These are phyloP conservation scores for Micrasema minimum DNA, from an alignment of 1,140 invertebrate species.

Conservation along the genomic window DNA sequence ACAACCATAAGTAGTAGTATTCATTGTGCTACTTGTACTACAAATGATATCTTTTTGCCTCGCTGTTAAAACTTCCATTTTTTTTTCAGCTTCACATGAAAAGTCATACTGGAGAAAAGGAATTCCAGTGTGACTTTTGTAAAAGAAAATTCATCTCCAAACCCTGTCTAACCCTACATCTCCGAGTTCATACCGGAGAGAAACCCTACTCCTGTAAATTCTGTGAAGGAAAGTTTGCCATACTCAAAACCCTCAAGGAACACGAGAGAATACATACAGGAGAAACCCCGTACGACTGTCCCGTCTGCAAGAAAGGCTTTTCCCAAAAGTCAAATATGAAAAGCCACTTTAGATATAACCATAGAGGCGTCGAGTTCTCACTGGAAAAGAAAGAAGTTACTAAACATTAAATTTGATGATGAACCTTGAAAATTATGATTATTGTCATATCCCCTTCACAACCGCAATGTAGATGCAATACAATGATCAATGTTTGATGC, in stretches of 20 bases:
- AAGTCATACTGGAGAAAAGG: conserved; percentile 62
- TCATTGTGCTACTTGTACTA: too few relatives aligned
- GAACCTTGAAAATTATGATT: too few relatives aligned
- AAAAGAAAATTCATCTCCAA: conserved; percentile 51
- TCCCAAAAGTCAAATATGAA: conserved; percentile 50
- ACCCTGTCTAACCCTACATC: conserved; percentile 52
- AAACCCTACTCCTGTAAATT: conserved; percentile 54
- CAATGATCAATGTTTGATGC: too few relatives aligned
- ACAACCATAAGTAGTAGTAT: too few relatives aligned
- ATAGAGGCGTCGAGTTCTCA: conserved; percentile 34
- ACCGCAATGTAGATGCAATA: too few relatives aligned
- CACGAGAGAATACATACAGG: conserved; percentile 73
- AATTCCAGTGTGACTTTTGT: conserved; percentile 63
- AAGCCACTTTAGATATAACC: conserved; percentile 47
- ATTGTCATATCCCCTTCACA: too few relatives aligned
- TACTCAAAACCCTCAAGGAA: conserved; percentile 41
- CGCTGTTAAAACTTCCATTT: conserved; percentile 2
- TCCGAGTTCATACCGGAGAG: conserved; percentile 46
- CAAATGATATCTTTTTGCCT: too few relatives aligned
- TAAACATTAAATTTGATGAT: neutral
- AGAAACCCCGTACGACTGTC: conserved; percentile 67
- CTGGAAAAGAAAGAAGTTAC: conserved; percentile 1
- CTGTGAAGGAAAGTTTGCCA: conserved; percentile 48
- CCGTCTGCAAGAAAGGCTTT: conserved; percentile 59
- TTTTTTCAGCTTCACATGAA: conserved; percentile 56